A percentile compares a stretch with the other conserved stretches of the same genome.
phyloP scores from a whole-genome alignment of 2,797 vertebrate genomes.

The Caiman crocodilus region DNA sequence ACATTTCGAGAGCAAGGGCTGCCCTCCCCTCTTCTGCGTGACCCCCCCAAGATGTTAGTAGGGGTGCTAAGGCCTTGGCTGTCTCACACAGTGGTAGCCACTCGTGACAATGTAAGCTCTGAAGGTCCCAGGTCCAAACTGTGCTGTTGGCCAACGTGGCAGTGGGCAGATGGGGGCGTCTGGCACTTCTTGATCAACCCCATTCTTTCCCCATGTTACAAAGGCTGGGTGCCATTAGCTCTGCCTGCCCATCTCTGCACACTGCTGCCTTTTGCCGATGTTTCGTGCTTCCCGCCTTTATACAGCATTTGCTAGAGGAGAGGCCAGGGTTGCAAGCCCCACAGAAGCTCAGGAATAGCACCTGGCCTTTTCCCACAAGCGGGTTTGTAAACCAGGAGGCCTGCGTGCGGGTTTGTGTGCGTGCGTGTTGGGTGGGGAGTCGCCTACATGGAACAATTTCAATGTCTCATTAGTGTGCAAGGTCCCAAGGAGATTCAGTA shows the following conservation, averaged over 20 bases:
- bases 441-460: no score
- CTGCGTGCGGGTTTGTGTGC: no score
- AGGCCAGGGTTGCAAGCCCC: no score
- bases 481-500: no score
- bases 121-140: background rate
- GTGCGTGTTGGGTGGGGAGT: no score
- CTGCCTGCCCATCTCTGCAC: background rate
- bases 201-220: accelerated
- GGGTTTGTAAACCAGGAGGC: no score
- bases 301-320: background rate
- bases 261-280: background rate
- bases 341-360: background rate
- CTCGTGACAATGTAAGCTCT: background rate
- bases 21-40: background rate
- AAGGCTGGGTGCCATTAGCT: background rate
- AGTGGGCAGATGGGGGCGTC: background rate
- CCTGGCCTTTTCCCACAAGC: no score
- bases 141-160: background rate
- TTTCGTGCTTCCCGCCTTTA: background rate
- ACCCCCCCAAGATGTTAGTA: background rate
- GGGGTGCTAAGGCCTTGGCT: accelerated
- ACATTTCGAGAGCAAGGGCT: background rate
- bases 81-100: no score
- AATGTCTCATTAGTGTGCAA: no score
- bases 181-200: background rate